A percentile compares a stretch with the other conserved stretches of the same genome.
These are phyloP conservation scores for Charadrius vociferus DNA, from an alignment of 2,113 vertebrate genomes.

Conservation along the genomic window DNA sequence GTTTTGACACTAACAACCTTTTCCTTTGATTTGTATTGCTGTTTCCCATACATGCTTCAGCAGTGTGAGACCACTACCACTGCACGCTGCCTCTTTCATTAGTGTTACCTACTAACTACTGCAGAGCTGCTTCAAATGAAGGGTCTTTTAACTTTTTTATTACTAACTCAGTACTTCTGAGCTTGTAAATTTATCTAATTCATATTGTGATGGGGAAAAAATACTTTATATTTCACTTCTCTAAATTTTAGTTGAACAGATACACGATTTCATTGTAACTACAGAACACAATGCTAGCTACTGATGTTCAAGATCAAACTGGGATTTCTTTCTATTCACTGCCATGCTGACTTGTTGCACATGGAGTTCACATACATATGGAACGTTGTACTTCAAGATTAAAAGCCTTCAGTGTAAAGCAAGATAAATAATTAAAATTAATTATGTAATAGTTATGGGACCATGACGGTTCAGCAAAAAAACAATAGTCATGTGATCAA, in stretches of 20 bases:
- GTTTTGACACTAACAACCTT: slow-evolving; percentile 29
- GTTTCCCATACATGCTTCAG: neutral
- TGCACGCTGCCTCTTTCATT: slow-evolving; percentile 25
- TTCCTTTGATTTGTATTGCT: slow-evolving; percentile 32
- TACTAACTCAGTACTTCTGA: neutral
- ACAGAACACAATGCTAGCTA: neutral
- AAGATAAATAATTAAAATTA: neutral
- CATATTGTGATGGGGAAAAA: neutral
- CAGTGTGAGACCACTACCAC: neutral
- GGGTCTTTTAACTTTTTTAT: slow-evolving; percentile 17
- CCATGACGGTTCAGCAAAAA: neutral
- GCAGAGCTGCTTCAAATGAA: slow-evolving; percentile 29
- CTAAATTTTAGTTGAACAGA: slow-evolving; percentile 8
- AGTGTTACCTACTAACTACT: slow-evolving; percentile 11
- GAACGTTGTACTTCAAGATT: neutral
- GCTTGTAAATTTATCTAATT: slow-evolving; percentile 27
- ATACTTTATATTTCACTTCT: neutral
- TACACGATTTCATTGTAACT: neutral
- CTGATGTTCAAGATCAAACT: slow-evolving; percentile 13
- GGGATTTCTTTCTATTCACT: neutral
- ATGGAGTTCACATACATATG: neutral
- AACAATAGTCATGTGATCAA: neutral
- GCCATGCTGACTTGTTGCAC: neutral
- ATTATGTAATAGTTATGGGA: neutral
- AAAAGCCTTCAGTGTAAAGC: neutral